Percentiles rank a stretch among this genome's conserved stretches.
phyloP scores from a whole-genome alignment of 2,113 vertebrate genomes.

The Spea bombifrons region DNA sequence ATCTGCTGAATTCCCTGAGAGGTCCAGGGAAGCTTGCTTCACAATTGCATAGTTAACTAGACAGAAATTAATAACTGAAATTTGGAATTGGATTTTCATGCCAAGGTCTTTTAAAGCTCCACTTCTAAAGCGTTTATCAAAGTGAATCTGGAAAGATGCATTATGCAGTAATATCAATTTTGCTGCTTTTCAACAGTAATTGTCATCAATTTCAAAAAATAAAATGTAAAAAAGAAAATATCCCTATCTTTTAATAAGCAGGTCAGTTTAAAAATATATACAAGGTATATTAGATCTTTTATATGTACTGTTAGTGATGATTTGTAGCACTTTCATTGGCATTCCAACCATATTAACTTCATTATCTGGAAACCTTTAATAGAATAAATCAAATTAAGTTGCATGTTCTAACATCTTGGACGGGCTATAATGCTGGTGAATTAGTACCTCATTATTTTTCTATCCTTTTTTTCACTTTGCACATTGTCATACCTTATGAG shows the following conservation, averaged over 20 bases:
- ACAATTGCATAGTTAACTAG: slow-evolving; percentile 32
- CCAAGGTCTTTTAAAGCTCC: slow-evolving; percentile 27
- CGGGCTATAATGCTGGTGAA: slow-evolving; percentile 40
- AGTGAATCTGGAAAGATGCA: slow-evolving; percentile 9
- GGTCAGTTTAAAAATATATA: slow-evolving; percentile 22
- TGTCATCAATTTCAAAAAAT: slow-evolving; percentile 29
- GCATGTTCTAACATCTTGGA: slow-evolving; percentile 37
- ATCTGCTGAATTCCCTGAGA: neutral
- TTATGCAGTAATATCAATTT: slow-evolving; percentile 33
- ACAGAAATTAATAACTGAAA: slow-evolving; percentile 40
- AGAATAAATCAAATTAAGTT: slow-evolving; percentile 40
- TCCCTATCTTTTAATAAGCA: slow-evolving; percentile 29
- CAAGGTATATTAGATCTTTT: slow-evolving; percentile 35
- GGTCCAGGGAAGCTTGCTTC: neutral
- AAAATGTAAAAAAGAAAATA: neutral
- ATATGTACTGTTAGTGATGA: slow-evolving; percentile 17
- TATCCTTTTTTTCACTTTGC: slow-evolving; percentile 31
- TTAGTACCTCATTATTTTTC: slow-evolving; percentile 44
- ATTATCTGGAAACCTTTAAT: slow-evolving; percentile 46
- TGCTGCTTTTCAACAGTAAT: slow-evolving; percentile 26
- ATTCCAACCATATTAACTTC: slow-evolving; percentile 27
- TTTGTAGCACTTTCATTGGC: slow-evolving; percentile 11
- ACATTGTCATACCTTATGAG: slow-evolving; percentile 40
- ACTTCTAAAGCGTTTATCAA: slow-evolving; percentile 2
- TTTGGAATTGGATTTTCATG: slow-evolving; percentile 24